A percentile compares a stretch with the other conserved stretches of the same genome.
These are phyloP conservation scores for Rhagophthalmus giganteus DNA, from an alignment of 2,888 invertebrate genomes.

Conservation along the genomic window DNA sequence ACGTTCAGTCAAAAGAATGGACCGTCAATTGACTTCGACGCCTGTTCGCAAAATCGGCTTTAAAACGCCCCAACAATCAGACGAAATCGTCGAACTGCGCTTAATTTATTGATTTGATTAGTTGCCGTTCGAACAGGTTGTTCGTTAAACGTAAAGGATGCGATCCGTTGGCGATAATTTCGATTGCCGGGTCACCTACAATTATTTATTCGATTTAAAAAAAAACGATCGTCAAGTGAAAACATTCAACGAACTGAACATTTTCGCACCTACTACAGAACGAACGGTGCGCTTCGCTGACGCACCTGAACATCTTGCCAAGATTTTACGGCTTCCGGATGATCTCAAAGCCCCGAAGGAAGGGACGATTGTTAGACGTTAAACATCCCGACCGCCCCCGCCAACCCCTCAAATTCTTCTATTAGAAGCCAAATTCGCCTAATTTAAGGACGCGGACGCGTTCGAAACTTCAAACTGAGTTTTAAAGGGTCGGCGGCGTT, in stretches of 20 bases:
- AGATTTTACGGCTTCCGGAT: conserved; percentile 31
- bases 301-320: conserved; percentile 34
- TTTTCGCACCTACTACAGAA: conserved; percentile 27
- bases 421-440: conserved; percentile 10
- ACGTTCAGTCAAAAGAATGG: conserved; percentile 35
- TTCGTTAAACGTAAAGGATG: no score
- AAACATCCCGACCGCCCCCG: conserved; percentile 27
- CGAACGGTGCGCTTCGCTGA: conserved; percentile 32
- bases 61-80: background rate
- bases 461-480: no score
- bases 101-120: no score
- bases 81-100: no score
- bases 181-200: no score
- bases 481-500: no score
- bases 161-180: no score
- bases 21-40: conserved; percentile 23
- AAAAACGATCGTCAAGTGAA: conserved; percentile 5
- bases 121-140: no score
- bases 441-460: no score
- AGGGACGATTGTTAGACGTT: conserved; percentile 34
- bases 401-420: conserved; percentile 12
- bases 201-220: no score
- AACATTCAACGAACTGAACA: conserved; percentile 25
- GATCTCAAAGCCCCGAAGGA: conserved; percentile 29
- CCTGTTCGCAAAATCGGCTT: conserved; percentile 11